Base-by-base conservation (phyloP, 1,140 invertebrate genomes). In the Polyergus mexicanus region DNA sequence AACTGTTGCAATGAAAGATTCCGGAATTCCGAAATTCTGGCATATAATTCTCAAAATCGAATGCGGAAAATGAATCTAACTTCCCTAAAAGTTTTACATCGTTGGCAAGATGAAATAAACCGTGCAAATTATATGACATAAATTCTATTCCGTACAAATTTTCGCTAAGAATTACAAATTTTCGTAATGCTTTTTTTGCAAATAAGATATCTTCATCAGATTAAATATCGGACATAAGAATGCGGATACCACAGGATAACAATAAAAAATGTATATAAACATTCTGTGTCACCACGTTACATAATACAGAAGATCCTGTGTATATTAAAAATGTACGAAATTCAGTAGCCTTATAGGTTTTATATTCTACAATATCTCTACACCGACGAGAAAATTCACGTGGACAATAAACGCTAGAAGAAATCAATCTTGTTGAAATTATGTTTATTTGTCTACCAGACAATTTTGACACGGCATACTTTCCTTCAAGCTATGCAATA, bases 141-240 rank as follows among this genome's bases (percentile, higher is more conserved):
- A 66, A 66, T 41, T 66, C 35, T 38, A 5, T 38, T 22, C 35
- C 63, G 10, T 66, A 66, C 10, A 66, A n/a, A 66, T 41, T 41
- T 38, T 66, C 13, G 8, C 32, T 35, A 19, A 65, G 1, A 65
- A 65, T n/a, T 7, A 65, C 62, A 65, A 65, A 65, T 41, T 66
- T n/a, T 66, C n/a, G 6, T 8, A 66, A 41, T 41, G 63, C 19
- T 66, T 63, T 32, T 35, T 35, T 16, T 19, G 28, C 28, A 66
- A 66, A 66, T 66, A 63, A 63, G 6, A 63, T 35, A 63, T 63
- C 62, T 63, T 63, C 63, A n/a, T 38, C n/a, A 66, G 3, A 41
- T 66, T 3, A 22, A 66, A 22, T 1, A 66, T 25, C 35, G 4
- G n/a, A 66, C 35, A 66, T 38, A 66, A 66, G 19, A 38, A 66